Evolutionary conservation across 2,888 invertebrate species (phyloP).

Genomic region (Ceramica pisi): DNA sequence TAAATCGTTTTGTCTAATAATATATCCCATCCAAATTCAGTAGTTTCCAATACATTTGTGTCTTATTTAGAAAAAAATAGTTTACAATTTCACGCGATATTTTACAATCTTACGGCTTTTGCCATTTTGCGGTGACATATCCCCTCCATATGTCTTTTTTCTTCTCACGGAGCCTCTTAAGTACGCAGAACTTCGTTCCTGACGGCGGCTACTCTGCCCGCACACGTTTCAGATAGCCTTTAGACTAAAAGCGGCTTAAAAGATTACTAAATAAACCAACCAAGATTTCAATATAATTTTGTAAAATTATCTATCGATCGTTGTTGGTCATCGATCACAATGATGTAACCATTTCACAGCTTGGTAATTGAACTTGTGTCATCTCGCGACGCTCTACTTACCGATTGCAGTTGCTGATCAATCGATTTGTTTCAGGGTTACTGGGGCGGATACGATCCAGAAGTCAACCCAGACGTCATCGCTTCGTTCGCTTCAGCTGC

Average conservation of each 20-base stretch:
- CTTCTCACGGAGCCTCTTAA: no score
- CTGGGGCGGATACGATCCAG: conserved; percentile 96
- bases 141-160: no score
- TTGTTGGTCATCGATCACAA: conserved; percentile 25
- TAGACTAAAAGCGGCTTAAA: not conserved
- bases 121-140: no score
- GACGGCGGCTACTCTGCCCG: no score
- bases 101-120: no score
- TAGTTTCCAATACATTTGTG: no score
- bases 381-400: conserved; percentile 44
- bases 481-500: conserved; percentile 98
- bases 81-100: no score
- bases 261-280: conserved; percentile 16
- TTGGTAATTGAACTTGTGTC: conserved; percentile 45
- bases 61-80: no score
- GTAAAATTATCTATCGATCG: conserved; percentile 20
- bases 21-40: no score
- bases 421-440: conserved; percentile 90
- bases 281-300: conserved; percentile 37
- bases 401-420: conserved; percentile 35
- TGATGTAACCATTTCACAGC: conserved; percentile 52
- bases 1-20: no score
- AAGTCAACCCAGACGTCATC: conserved; percentile 96
- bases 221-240: not conserved
- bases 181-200: no score